Evolutionary conservation across 2,888 invertebrate species (phyloP).

Genomic region (Agonopterix subpropinquella): DNA sequence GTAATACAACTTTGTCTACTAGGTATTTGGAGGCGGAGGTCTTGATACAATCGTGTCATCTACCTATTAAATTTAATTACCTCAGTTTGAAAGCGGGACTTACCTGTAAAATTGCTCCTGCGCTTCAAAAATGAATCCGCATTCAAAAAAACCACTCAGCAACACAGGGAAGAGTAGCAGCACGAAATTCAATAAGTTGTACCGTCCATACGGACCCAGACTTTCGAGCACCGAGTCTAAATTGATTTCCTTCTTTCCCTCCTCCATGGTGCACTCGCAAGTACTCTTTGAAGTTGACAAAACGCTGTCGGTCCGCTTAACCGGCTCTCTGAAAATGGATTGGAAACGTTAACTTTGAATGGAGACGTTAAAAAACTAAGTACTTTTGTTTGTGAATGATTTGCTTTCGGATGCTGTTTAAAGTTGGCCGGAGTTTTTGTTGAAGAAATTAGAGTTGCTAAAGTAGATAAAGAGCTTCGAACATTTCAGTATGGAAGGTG

Average conservation of each 20-base stretch:
- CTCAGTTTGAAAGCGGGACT: not conserved
- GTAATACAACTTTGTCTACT: no score
- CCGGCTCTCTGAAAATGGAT: conserved; percentile 30
- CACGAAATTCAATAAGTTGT: conserved; percentile 62
- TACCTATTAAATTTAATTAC: no score
- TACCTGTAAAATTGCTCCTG: conserved; percentile 56
- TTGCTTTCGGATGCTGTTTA: not conserved
- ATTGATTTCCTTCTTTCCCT: conserved; percentile 62
- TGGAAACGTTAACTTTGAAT: conserved; percentile 22
- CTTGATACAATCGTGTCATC: no score
- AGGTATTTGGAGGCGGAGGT: no score
- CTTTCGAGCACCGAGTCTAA: conserved; percentile 63
- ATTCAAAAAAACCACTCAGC: conserved; percentile 63
- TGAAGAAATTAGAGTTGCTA: no score
- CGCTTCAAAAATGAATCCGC: conserved; percentile 67
- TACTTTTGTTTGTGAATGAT: conserved; percentile 4
- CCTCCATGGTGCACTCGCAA: conserved; percentile 34
- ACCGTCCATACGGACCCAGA: conserved; percentile 62
- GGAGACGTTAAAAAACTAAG: conserved; percentile 6
- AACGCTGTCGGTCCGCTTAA: conserved; percentile 5
- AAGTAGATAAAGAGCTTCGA: no score
- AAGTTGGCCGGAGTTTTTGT: no score
- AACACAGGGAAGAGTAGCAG: conserved; percentile 56
- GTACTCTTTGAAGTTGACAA: conserved; percentile 1
- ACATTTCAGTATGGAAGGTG: no score